Evolutionary conservation across 2,888 invertebrate species (phyloP).

Genomic region (Phyllotreta cruciferae): DNA sequence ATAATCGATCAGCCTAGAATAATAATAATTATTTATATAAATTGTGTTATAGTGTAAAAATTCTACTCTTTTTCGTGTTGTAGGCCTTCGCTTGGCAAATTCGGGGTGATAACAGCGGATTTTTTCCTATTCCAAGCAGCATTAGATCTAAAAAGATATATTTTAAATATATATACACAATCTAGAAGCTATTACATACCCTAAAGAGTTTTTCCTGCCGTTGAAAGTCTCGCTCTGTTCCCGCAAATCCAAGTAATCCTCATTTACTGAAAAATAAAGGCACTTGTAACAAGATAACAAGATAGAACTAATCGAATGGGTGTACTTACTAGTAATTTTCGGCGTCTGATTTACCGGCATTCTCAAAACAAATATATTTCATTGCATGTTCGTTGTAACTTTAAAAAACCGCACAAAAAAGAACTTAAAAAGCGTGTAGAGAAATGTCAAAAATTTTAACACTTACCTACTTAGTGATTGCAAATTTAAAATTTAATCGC

Average conservation of each 20-base stretch:
- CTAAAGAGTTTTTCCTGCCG: slow-evolving; percentile 23
- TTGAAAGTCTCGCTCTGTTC: slow-evolving; percentile 25
- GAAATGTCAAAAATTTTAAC: too few species aligned
- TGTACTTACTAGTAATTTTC: slow-evolving; percentile 38
- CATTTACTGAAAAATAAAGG: slow-evolving; percentile 40
- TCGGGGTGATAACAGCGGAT: slow-evolving; percentile 15
- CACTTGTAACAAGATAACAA: not conserved
- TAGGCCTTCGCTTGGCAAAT: slow-evolving; percentile 29
- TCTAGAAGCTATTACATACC: slow-evolving; percentile 20
- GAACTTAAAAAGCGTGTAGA: too few species aligned
- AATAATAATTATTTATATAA: slow-evolving; percentile 25
- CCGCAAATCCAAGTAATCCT: slow-evolving; percentile 42
- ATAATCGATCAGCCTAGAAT: slow-evolving; percentile 39
- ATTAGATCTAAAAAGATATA: slow-evolving; percentile 21
- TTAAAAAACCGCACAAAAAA: too few species aligned
- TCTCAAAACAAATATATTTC: not conserved
- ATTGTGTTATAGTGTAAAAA: slow-evolving; percentile 1
- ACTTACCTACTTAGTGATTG: too few species aligned
- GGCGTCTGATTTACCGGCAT: slow-evolving; percentile 22
- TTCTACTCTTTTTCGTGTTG: slow-evolving; percentile 38
- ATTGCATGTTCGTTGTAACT: not conserved
- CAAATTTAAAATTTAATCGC: too few species aligned
- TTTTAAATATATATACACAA: not conserved
- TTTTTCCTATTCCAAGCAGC: slow-evolving; percentile 20
- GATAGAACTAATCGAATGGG: not conserved